These are phyloP conservation scores for Drosophila formosana DNA, from an alignment of 2,888 invertebrate species.

Conservation along the genomic window DNA sequence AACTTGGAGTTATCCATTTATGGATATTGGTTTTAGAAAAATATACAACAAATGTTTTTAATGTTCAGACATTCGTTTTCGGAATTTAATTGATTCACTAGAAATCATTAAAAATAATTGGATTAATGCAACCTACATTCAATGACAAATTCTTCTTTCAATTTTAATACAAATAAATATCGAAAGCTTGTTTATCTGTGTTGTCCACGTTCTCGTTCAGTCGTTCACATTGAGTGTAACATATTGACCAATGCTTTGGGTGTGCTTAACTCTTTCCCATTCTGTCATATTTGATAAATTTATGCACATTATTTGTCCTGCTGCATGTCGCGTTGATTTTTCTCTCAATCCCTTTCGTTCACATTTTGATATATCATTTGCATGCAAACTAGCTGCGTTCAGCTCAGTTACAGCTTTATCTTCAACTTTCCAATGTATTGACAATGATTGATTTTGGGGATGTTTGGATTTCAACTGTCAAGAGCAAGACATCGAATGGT, in stretches of 20 bases:
- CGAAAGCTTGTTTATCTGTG: conserved; percentile 8
- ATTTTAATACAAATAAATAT: too few species aligned
- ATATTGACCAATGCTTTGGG: conserved; percentile 60
- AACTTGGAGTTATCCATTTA: too few species aligned
- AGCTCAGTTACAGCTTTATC: conserved; percentile 14
- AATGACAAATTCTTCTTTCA: too few species aligned
- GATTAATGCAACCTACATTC: too few species aligned
- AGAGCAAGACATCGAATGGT: conserved; percentile 50
- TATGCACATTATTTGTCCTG: conserved; percentile 77
- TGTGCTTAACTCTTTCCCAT: conserved; percentile 30
- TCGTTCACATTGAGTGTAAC: conserved; percentile 42
- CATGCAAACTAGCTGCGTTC: conserved; percentile 67
- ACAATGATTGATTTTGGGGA: conserved; percentile 20
- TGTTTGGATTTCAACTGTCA: conserved; percentile 47
- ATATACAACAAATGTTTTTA: too few species aligned
- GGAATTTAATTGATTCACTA: too few species aligned
- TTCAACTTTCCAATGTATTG: conserved; percentile 7
- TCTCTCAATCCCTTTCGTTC: conserved; percentile 56
- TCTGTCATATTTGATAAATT: conserved; percentile 59
- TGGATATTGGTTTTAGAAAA: too few species aligned
- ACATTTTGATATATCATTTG: conserved; percentile 70
- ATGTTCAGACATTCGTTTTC: too few species aligned
- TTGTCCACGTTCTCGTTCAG: conserved; percentile 27
- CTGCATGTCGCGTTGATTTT: conserved; percentile 77
- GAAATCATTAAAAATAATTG: too few species aligned